Evolutionary conservation across 2,888 invertebrate genomes (phyloP).

Genomic region (Smittia aterrima): DNA sequence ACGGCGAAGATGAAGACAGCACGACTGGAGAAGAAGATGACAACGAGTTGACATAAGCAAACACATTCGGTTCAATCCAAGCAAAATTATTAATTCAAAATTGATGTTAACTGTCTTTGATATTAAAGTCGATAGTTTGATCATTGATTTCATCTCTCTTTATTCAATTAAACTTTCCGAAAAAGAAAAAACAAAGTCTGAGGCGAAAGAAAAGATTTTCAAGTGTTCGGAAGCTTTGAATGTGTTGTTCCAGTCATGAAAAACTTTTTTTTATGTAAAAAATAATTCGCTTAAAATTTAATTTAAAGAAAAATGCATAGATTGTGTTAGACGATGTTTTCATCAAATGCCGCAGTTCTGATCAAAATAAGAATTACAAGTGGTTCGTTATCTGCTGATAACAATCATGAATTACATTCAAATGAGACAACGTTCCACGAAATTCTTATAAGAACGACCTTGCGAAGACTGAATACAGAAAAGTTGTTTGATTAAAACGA

Average conservation of each 20-base stretch:
- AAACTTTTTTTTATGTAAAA: neutral
- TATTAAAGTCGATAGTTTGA: neutral
- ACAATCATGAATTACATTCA: no score
- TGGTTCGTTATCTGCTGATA: no score
- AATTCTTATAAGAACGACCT: no score
- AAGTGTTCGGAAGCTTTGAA: neutral
- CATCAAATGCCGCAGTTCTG: no score
- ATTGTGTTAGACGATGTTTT: neutral
- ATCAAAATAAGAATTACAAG: no score
- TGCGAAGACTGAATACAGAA: no score
- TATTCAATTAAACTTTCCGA: neutral
- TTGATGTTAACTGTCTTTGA: conserved; percentile 1
- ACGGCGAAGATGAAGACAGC: conserved; percentile 56
- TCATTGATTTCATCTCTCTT: neutral
- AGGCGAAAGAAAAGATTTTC: neutral
- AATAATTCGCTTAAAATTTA: conserved; percentile 9
- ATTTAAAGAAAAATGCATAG: neutral
- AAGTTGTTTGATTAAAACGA: neutral
- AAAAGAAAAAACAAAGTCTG: neutral
- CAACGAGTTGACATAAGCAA: conserved; percentile 52
- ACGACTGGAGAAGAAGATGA: conserved; percentile 56
- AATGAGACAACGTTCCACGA: no score
- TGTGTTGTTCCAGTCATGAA: no score
- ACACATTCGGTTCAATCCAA: conserved; percentile 9
- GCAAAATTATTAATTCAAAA: conserved; percentile 1